Evolutionary conservation across 2,888 invertebrate genomes (phyloP), one percentile per base, ranked within the genome.

Genomic region (Dioctria linearis): DNA sequence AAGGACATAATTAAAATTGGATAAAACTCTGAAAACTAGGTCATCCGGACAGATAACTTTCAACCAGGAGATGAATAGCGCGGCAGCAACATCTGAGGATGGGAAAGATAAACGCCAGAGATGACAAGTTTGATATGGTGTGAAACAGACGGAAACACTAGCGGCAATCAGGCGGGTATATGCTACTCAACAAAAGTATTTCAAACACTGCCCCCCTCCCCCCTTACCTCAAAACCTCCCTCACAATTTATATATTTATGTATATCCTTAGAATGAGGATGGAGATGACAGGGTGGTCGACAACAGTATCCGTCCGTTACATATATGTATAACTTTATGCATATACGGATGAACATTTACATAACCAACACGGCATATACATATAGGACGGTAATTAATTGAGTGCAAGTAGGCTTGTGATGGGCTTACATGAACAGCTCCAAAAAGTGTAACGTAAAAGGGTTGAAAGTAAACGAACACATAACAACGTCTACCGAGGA

Each of bases 1-100:
- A 73, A 73, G 73, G 73, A 73, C 51, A 76, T 76, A 76, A 76
- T 76, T 76, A 76, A 76, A 76, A 76, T 76, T 76, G 63, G 61
- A 76, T 76, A 63, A 76, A 76, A 76, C 76, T 76, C 42, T n/a
- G 25, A 25, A 49, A 76, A 76, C 63, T 76, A 76, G 76, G 76
- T 76, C 76, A 76, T 76, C 63, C 76, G 76, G 76, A 63, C n/a
- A 76, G 63, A 76, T 73, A 73, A 73, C 57, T 73, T 73, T 57
- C 43, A 73, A 25, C 25, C 25, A 25, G 25, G 25, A 25, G 25
- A 25, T 25, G 25, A 25, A 25, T 25, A 25, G 25, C 25, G 2
- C 25, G 25, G 59, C n/a, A 59, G 57, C 73, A 42, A 13, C 11
- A 8, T 66, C 40, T 4, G n/a, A 57, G 59, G 59, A 57, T 42